Evolutionary conservation across 2,888 invertebrate genomes (phyloP).

Genomic region (Pteria penguin): DNA sequence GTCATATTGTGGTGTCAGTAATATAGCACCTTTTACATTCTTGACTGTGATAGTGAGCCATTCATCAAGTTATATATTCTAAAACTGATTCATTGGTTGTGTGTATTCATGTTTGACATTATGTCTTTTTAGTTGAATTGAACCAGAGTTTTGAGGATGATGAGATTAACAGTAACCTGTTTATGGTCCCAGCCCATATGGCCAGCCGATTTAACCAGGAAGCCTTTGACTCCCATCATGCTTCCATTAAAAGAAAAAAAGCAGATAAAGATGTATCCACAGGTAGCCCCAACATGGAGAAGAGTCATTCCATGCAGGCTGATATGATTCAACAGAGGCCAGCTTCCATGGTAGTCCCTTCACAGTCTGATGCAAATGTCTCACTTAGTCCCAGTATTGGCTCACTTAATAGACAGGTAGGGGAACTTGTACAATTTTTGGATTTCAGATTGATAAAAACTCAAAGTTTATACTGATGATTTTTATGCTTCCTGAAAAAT

Average conservation of each 20-base stretch:
- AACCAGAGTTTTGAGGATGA: constrained; percentile 77
- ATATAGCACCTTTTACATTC: too few species aligned
- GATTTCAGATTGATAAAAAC: too few species aligned
- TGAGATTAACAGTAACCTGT: constrained; percentile 73
- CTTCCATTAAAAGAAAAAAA: constrained; percentile 81
- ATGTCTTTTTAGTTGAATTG: constrained; percentile 53
- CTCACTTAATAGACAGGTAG: constrained; percentile 76
- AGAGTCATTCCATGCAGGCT: constrained; percentile 76
- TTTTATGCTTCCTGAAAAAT: too few species aligned
- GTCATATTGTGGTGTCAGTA: too few species aligned
- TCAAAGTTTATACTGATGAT: too few species aligned
- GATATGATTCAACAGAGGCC: constrained; percentile 80
- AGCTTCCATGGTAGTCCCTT: constrained; percentile 78
- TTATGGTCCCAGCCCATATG: constrained; percentile 63
- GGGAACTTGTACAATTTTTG: not conserved
- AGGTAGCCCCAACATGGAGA: constrained; percentile 81
- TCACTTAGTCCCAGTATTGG: constrained; percentile 74
- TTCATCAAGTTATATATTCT: too few species aligned
- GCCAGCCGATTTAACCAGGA: constrained; percentile 32
- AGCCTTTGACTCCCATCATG: constrained; percentile 81
- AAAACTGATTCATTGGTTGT: too few species aligned
- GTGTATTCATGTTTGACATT: too few species aligned
- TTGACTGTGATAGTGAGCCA: too few species aligned
- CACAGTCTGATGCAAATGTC: constrained; percentile 77
- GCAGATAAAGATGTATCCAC: constrained; percentile 64